Evolutionary conservation across 1,140 invertebrate genomes (phyloP).

Genomic region (Cherax destructor): DNA sequence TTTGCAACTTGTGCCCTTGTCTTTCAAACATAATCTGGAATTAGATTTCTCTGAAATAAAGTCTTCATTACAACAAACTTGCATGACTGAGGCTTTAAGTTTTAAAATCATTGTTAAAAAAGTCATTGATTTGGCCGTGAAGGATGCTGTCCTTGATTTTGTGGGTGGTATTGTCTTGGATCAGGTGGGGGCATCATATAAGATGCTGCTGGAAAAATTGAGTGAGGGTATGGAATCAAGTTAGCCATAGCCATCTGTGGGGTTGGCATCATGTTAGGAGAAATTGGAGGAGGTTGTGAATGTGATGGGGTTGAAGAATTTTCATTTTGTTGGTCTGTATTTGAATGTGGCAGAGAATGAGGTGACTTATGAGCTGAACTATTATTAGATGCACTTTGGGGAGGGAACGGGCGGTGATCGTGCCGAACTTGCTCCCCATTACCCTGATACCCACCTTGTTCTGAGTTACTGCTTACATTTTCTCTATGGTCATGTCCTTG

Average conservation of each 20-base stretch:
- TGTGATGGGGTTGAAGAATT: constrained; percentile 43
- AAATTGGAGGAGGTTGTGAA: constrained; percentile 40
- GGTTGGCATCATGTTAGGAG: constrained; percentile 66
- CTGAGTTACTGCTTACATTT: constrained; percentile 23
- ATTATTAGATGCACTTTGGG: constrained; percentile 30
- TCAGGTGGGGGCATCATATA: constrained; percentile 72
- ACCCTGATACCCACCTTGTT: constrained; percentile 53
- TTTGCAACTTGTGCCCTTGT: too few relatives aligned
- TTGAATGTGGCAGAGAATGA: constrained; percentile 58
- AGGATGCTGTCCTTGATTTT: constrained; percentile 46
- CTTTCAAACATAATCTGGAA: neutral
- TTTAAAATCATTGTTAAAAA: neutral
- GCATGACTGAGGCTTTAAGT: neutral
- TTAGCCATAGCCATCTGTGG: constrained; percentile 72
- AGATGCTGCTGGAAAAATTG: constrained; percentile 70
- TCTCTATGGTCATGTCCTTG: constrained; percentile 54
- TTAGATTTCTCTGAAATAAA: constrained; percentile 3
- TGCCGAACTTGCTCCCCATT: constrained; percentile 50
- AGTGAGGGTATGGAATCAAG: constrained; percentile 71
- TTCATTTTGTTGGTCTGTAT: constrained; percentile 42
- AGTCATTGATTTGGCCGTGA: constrained; percentile 59
- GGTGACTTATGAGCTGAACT: constrained; percentile 68
- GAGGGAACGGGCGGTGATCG: constrained; percentile 21
- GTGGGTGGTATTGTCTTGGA: constrained; percentile 70
- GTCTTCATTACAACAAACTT: neutral